phyloP scores from a whole-genome alignment of 35 echinoderm and acorn worm species.

The Apostichopus parvimensis region DNA sequence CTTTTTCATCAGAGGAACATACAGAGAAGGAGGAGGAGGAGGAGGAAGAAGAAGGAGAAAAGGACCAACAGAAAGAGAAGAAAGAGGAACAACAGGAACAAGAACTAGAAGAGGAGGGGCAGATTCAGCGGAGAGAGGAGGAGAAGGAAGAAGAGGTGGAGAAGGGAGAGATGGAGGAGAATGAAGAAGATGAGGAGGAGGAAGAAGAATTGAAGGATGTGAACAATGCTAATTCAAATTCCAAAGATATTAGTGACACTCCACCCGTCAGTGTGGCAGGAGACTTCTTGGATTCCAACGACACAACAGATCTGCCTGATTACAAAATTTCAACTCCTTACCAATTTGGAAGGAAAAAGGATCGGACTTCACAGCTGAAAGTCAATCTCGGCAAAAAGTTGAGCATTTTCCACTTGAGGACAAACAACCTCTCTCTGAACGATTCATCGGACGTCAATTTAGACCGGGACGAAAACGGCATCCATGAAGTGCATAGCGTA shows the following conservation, averaged over 20 bases:
- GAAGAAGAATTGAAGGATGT: background rate
- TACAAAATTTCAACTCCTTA: slow-evolving; percentile 11
- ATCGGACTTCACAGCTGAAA: background rate
- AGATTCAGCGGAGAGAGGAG: background rate
- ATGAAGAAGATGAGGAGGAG: background rate
- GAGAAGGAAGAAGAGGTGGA: background rate
- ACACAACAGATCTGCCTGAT: background rate
- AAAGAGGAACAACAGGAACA: background rate
- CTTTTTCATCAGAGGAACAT: too few species aligned
- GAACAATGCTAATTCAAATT: background rate
- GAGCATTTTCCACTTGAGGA: background rate
- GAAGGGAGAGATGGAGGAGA: background rate
- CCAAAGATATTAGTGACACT: background rate
- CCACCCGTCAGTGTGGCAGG: background rate
- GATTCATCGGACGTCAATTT: background rate
- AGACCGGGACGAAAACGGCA: background rate
- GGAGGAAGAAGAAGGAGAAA: too few species aligned
- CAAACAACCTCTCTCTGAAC: background rate
- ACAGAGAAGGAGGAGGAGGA: too few species aligned
- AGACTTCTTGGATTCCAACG: too few species aligned
- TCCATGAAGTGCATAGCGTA: background rate
- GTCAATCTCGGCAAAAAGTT: slow-evolving; percentile 17
- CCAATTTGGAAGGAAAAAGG: background rate
- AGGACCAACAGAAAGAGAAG: background rate
- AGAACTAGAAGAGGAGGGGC: background rate